Base-by-base conservation (phyloP, 2,113 vertebrate genomes). In the Penelope pileata region DNA sequence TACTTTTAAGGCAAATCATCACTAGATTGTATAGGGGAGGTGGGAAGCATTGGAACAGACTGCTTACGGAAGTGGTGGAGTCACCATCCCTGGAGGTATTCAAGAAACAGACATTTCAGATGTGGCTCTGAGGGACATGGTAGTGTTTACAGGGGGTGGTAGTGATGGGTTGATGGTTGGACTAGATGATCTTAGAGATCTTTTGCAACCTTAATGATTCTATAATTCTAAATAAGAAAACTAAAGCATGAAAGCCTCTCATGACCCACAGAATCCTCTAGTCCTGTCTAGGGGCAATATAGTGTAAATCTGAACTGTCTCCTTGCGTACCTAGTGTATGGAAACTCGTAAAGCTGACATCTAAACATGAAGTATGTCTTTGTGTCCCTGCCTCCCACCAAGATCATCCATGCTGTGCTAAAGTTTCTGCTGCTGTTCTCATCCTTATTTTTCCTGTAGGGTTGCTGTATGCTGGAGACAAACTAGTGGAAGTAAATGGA, bases 401-500 rank as follows among this genome's bases (percentile, higher is more conserved):
- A 51, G 29, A 34, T 51, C 47, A 87, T 79, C 60, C 23, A 12
- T n/a, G 23, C 40, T 76, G 30, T 68, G 43, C 40, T 54, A 60
- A 78, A 82, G 67, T 15, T 76, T 2, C 43, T 79, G 47, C 58
- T 67, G 42, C 23, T 83, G 43, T 42, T 92, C 84, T 86, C 79
- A 29, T 80, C 66, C 63, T 90, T 69, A 32, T 94, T 90, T 83
- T 91, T 86, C 3, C 38, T 47, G 8, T 87, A 99, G 99, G 99
- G 64, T 86, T 99, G 95, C 96, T 99, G 22, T 99, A 98, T 53
- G 99, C 99, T 30, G 99, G 99, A n/a, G 99, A 99, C 97, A 98
- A 98, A 92, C 95, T 99, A 92, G 97, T 99, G 14, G 99, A 99
- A 96, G 99, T 99, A 73, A 99, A 99, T 8, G 98, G 99, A 38